These are phyloP conservation scores for Ochotona princeps DNA, from an alignment of 2,113 vertebrate species.

Conservation along the genomic window DNA sequence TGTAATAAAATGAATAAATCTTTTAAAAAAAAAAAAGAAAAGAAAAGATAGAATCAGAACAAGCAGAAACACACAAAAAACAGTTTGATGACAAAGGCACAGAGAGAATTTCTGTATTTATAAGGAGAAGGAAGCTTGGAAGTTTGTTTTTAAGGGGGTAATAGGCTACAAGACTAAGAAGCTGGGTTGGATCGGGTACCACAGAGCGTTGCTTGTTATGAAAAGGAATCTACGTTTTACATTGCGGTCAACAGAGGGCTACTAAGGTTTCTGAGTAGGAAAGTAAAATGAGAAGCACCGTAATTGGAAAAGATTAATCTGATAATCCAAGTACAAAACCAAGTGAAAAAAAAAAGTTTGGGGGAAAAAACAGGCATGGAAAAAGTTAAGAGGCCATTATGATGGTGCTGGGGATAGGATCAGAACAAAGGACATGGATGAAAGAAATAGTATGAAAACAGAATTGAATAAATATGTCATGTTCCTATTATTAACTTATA, in stretches of 20 bases:
- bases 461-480: constrained; percentile 48
- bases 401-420: not conserved
- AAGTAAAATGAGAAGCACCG: not conserved
- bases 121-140: not conserved
- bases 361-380: not conserved
- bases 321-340: constrained; percentile 44
- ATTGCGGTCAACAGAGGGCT: not conserved
- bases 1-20: no score
- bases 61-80: not conserved
- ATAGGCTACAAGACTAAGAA: not conserved
- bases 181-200: not conserved
- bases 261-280: not conserved
- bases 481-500: constrained; percentile 25
- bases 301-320: constrained; percentile 10
- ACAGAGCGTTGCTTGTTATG: not conserved
- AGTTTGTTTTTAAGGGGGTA: not conserved
- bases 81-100: not conserved
- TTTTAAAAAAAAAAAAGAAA: no score
- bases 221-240: not conserved
- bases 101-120: not conserved
- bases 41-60: not conserved
- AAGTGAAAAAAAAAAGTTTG: not conserved
- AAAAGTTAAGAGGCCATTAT: not conserved
- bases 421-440: not conserved
- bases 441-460: constrained; percentile 48